Conservation (phyloP, 1,140 invertebrate genomes). For the Latrodectus geometricus region DNA sequence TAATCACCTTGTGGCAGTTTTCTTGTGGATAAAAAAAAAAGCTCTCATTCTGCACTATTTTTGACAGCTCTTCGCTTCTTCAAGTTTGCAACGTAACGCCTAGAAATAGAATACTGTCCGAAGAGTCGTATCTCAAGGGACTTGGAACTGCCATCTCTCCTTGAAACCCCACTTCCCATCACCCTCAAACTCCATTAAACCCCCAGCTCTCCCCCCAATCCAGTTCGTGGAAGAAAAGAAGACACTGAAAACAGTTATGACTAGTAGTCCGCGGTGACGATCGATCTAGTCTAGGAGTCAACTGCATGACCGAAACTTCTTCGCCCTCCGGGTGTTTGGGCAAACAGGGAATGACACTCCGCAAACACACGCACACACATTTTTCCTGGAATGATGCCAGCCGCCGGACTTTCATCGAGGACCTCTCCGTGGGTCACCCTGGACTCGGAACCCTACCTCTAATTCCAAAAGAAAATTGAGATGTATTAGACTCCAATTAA, state of each 20-base stretch:
- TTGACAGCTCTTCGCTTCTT: not conserved
- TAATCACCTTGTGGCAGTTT: conserved; percentile 11
- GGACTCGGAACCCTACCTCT: too few relatives aligned
- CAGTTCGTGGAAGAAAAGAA: conserved; percentile 20
- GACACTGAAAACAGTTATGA: conserved; percentile 42
- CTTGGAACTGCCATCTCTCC: not conserved
- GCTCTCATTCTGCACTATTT: not conserved
- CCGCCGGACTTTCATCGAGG: not conserved
- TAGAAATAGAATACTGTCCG: conserved; percentile 28
- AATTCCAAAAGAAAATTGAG: too few relatives aligned
- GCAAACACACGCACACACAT: conserved; percentile 5
- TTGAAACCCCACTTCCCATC: not conserved
- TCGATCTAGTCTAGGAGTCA: conserved; percentile 26
- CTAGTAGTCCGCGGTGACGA: conserved; percentile 11
- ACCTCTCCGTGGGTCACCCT: not conserved
- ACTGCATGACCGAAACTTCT: conserved; percentile 19
- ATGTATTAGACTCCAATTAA: too few relatives aligned
- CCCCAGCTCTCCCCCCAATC: not conserved
- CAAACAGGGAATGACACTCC: conserved; percentile 16
- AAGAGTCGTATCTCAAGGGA: not conserved
- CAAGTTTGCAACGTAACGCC: not conserved
- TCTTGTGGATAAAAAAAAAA: not conserved
- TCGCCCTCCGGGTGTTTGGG: conserved; percentile 12
- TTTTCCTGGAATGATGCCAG: not conserved
- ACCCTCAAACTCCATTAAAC: not conserved